Evolutionary conservation across 2,888 invertebrate genomes (phyloP), one percentile per base, ranked within the genome.

Genomic region (Chelonus formosanus): DNA sequence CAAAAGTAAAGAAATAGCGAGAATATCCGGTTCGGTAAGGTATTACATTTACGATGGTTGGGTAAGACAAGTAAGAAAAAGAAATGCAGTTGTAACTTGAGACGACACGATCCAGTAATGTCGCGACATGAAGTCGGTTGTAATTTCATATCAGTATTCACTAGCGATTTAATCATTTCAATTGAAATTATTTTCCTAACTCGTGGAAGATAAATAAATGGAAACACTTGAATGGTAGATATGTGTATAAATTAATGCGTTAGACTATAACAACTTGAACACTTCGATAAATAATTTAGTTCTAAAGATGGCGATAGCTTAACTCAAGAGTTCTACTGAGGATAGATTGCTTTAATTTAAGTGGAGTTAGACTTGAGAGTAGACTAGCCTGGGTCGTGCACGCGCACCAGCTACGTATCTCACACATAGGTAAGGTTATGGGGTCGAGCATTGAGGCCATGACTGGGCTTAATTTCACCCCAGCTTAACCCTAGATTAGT

Each of bases 311-410:
- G 71, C 75, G 65, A 65, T 60, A 72, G 79, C 80, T 80, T 78
- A 80, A 74, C 72, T 69, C 76, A 66, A 76, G 76, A 80, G 78
- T 79, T 74, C 68, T 57, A 54, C 62, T 48, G 59, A 75, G 76
- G 79, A 80, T 80, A 79, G 78, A 81, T 80, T 78, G 80, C 75
- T 79, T 81, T 77, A 81, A 80, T 81, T 81, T 79, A 78, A 79
- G 77, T 76, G 76, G 77, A 79, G 79, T 78, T 80, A 76, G 74
- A 72, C 64, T 71, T 70, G 72, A 71, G 72, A 70, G 43, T 52
- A 50, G 44, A 20, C 57, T 43, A 47, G 48, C 34, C 35, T 20
- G 34, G 36, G 50, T 55, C 55, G 36, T 20, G 56, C 36, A 61
- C 58, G 52, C 40, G 50, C 52, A 60, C 60, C 10, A 53, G 60